These are phyloP conservation scores for Lacerta agilis DNA, from an alignment of 2,797 vertebrate genomes.

Conservation along the genomic window DNA sequence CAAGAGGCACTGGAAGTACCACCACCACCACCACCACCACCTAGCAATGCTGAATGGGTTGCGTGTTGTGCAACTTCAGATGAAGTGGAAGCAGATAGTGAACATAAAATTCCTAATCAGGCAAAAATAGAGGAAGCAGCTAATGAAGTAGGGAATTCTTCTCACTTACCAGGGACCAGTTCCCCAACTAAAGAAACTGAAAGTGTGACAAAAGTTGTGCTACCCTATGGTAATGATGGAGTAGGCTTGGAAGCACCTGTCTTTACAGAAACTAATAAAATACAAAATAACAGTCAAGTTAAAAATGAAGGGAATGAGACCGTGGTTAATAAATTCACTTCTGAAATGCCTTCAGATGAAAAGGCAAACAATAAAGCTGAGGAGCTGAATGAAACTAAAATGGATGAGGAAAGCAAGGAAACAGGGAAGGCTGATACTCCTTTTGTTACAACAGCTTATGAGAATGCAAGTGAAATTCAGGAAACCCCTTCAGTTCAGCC, in stretches of 20 bases:
- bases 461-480: conserved; percentile 62
- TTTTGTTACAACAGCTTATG: conserved; percentile 30
- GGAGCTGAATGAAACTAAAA: conserved; percentile 51
- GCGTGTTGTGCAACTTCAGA: conserved; percentile 61
- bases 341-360: conserved; percentile 57
- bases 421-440: conserved; percentile 46
- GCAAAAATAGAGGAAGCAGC: conserved; percentile 56
- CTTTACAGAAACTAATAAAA: conserved; percentile 54
- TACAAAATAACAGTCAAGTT: background rate
- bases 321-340: conserved; percentile 51
- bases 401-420: conserved; percentile 41
- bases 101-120: conserved; percentile 50
- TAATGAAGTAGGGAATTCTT: conserved; percentile 59
- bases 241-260: conserved; percentile 60
- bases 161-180: conserved; percentile 56
- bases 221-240: conserved; percentile 35
- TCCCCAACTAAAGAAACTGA: conserved; percentile 60
- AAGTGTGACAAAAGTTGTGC: conserved; percentile 46
- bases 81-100: conserved; percentile 57
- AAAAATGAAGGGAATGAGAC: conserved; percentile 59
- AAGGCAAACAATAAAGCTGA: conserved; percentile 61
- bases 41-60: conserved; percentile 63
- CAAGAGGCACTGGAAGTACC: conserved; percentile 55
- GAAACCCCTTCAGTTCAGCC: conserved; percentile 59
- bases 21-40: conserved; percentile 58